These are phyloP conservation scores for Magallana angulata DNA, from an alignment of 1,140 invertebrate species.

Conservation along the genomic window DNA sequence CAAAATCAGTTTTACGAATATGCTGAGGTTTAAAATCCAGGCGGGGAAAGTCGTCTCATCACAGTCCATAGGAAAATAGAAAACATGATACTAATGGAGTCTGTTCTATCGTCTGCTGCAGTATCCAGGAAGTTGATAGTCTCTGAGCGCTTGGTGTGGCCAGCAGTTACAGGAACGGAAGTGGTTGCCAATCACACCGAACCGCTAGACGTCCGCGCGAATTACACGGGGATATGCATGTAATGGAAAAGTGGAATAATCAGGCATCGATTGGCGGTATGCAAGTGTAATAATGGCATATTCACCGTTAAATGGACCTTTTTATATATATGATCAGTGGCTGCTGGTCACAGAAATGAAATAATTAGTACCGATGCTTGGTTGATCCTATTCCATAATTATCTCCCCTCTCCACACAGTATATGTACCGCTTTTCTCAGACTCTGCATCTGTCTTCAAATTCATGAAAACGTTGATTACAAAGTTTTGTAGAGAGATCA, in stretches of 20 bases:
- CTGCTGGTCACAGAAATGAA: not conserved
- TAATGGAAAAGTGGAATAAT: slow-evolving; percentile 26
- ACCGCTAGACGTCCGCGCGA: not conserved
- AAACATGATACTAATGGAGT: no score
- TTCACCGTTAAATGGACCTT: not conserved
- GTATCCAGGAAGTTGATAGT: not conserved
- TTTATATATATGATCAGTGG: not conserved
- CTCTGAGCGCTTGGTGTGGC: not conserved
- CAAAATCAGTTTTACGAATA: no score
- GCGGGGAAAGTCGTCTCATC: no score
- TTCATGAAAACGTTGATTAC: no score
- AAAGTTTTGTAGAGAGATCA: no score
- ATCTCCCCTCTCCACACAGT: no score
- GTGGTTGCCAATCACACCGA: not conserved
- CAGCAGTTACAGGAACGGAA: not conserved
- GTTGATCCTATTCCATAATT: no score
- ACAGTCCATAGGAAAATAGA: no score
- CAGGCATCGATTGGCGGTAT: slow-evolving; percentile 8
- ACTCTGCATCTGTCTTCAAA: no score
- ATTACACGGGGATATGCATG: not conserved
- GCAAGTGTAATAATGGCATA: slow-evolving; percentile 22
- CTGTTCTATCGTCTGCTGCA: not conserved
- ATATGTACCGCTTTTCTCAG: no score
- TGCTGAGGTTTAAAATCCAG: no score
- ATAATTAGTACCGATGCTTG: not conserved